A percentile compares a stretch with the other conserved stretches of the same genome.
phyloP scores from a whole-genome alignment of 2,113 vertebrate species.

The Anser brachyrhynchus region DNA sequence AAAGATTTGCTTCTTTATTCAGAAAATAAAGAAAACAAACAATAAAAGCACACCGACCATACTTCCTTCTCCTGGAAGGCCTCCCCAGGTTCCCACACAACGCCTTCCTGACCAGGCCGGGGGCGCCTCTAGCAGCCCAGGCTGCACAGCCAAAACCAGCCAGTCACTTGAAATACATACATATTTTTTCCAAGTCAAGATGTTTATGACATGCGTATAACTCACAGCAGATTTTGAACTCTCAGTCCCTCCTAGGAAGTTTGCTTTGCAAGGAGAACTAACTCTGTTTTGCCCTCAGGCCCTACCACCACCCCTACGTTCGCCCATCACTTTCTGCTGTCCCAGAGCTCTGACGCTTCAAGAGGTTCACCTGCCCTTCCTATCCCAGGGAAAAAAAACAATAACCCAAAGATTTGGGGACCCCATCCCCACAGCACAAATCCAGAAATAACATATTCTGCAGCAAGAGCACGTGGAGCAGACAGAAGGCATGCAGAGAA shows the following conservation, averaged over 20 bases:
- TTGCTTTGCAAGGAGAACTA: not conserved
- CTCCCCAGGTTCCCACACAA: not conserved
- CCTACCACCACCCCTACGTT: not conserved
- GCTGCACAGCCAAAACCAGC: not conserved
- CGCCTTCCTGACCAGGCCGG: not conserved
- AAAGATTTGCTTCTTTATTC: not conserved
- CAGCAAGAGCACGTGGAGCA: not conserved
- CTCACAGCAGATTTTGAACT: not conserved
- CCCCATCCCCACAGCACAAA: not conserved
- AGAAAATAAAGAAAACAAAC: not conserved
- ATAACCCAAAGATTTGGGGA: not conserved
- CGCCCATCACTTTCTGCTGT: not conserved
- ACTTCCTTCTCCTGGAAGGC: not conserved
- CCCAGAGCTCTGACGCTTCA: not conserved
- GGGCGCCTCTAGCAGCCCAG: not conserved
- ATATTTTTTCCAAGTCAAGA: not conserved
- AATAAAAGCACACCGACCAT: not conserved
- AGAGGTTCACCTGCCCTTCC: not conserved
- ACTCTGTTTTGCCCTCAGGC: not conserved
- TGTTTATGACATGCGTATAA: not conserved
- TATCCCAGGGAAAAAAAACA: not conserved
- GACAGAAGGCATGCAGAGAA: not conserved
- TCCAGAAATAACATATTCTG: accelerated
- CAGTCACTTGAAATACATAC: not conserved
- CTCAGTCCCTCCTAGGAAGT: not conserved